Percentiles rank a stretch among this genome's conserved stretches.
phyloP scores from a whole-genome alignment of 1,140 invertebrate species.

The Neodiprion virginianus region DNA sequence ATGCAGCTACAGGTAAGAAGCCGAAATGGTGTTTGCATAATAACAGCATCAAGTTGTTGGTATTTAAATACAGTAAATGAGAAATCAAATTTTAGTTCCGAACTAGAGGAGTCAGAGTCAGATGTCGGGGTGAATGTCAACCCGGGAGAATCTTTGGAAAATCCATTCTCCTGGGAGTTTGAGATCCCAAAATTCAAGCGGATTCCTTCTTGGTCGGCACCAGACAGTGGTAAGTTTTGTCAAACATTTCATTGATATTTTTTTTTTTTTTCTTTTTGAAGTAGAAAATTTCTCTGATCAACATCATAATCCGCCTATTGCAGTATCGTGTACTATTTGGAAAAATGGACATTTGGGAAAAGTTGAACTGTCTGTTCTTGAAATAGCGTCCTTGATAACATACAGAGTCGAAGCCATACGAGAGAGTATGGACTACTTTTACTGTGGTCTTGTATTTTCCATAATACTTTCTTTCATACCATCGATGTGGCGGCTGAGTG shows the following conservation, averaged over 20 bases:
- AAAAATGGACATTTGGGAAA: conserved; percentile 88
- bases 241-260: not conserved
- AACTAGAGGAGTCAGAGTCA: conserved; percentile 69
- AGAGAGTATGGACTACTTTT: conserved; percentile 84
- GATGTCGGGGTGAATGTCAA: conserved; percentile 59
- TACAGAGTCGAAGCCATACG: conserved; percentile 84
- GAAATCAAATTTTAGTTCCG: conserved; percentile 64
- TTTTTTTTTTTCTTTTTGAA: not conserved
- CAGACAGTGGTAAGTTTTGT: conserved; percentile 75
- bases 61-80: not conserved
- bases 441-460: conserved; percentile 69
- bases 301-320: conserved; percentile 36
- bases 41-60: conserved; percentile 4
- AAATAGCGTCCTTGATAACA: conserved; percentile 94
- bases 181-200: conserved; percentile 74
- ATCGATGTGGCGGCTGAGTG: conserved; percentile 64
- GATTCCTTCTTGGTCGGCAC: conserved; percentile 70
- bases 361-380: conserved; percentile 89
- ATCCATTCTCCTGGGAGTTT: conserved; percentile 75
- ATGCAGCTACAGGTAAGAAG: conserved; percentile 73
- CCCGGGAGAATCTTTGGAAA: conserved; percentile 62
- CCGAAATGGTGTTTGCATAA: conserved; percentile 40
- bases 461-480: conserved; percentile 66
- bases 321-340: conserved; percentile 95
- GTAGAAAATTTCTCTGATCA: not conserved